Evolutionary conservation across 2,888 invertebrate genomes (phyloP).

Genomic region (Tipula lateralis): DNA sequence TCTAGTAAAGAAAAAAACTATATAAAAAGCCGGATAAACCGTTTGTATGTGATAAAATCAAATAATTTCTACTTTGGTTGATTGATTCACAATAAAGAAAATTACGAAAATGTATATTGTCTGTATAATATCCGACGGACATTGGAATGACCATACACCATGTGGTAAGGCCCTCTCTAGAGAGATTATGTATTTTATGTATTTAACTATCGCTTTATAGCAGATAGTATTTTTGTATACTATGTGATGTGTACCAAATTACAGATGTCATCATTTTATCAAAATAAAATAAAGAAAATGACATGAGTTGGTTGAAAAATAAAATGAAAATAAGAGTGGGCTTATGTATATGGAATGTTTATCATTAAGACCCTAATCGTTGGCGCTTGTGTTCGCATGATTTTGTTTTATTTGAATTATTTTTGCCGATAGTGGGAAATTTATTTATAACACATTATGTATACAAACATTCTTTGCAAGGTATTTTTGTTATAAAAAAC

Average conservation of each 20-base stretch:
- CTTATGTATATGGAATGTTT: background rate
- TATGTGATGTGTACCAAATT: background rate
- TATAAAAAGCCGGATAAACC: background rate
- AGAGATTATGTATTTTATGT: background rate
- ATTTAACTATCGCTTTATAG: background rate
- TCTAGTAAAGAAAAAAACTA: background rate
- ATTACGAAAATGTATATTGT: constrained; percentile 5
- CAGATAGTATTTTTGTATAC: background rate
- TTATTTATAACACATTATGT: too few relatives aligned
- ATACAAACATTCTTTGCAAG: too few relatives aligned
- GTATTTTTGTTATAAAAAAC: too few relatives aligned
- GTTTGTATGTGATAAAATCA: background rate
- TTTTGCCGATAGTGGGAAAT: too few relatives aligned
- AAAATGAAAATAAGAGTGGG: background rate
- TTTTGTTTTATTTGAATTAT: background rate
- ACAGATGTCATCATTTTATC: background rate
- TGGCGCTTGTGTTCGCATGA: background rate
- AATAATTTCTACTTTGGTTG: background rate
- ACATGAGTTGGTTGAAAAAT: background rate
- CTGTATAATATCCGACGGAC: background rate
- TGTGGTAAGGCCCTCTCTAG: background rate
- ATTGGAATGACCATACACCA: background rate
- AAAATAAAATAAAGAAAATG: background rate
- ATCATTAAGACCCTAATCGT: background rate
- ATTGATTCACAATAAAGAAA: constrained; percentile 1